Evolutionary conservation across 2,113 vertebrate species (phyloP).

Genomic region (Delphinus delphis): DNA sequence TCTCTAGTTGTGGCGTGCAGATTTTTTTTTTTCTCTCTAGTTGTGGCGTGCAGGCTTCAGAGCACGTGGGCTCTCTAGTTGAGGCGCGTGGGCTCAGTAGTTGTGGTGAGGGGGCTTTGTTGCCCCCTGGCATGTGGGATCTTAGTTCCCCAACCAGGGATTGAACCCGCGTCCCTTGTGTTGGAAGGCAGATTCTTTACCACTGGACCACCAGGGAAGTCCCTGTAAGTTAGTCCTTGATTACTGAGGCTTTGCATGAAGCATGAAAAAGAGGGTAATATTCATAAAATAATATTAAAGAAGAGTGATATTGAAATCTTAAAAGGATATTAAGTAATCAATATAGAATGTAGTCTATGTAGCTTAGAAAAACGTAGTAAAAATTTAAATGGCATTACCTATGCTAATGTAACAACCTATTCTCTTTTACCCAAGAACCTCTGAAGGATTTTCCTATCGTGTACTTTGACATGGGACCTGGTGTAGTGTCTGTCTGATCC

Average conservation of each 20-base stretch:
- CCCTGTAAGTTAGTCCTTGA: not conserved
- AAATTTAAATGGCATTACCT: not conserved
- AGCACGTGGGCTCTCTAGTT: too few species aligned
- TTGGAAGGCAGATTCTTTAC: too few species aligned
- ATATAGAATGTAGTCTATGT: not conserved
- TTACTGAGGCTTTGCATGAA: constrained; percentile 12
- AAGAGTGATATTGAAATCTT: constrained; percentile 17
- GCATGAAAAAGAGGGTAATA: not conserved
- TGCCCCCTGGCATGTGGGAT: too few species aligned
- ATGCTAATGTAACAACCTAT: not conserved
- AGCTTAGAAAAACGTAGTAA: not conserved
- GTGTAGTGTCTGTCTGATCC: not conserved
- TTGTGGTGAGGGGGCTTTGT: too few species aligned
- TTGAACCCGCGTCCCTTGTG: too few species aligned
- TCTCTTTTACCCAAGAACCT: not conserved
- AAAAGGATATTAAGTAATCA: not conserved
- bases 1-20: too few species aligned
- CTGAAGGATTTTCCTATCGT: not conserved
- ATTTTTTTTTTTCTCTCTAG: too few species aligned
- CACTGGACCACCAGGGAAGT: too few species aligned
- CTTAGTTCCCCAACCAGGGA: too few species aligned
- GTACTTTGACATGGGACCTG: not conserved
- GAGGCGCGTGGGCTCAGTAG: too few species aligned
- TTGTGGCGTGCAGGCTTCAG: too few species aligned
- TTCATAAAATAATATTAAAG: constrained; percentile 10